These are phyloP conservation scores for Eupelmus urozonus DNA, from an alignment of 2,888 invertebrate genomes.

Conservation along the genomic window DNA sequence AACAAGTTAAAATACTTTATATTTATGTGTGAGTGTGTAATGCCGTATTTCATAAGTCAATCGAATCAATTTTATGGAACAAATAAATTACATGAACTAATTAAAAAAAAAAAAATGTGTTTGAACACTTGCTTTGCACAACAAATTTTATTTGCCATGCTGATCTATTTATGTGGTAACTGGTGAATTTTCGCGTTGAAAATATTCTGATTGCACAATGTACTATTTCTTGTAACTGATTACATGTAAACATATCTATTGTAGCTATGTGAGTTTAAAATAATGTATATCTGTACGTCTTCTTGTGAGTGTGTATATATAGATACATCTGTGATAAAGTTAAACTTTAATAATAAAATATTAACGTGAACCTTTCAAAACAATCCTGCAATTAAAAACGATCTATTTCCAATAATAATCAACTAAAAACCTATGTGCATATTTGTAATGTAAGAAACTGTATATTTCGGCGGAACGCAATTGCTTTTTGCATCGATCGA, in stretches of 20 bases:
- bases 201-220: constrained; percentile 44
- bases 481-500: constrained; percentile 53
- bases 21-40: neutral
- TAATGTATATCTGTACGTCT: constrained; percentile 5
- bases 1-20: neutral
- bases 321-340: constrained; percentile 27
- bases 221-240: constrained; percentile 18
- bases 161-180: constrained; percentile 30
- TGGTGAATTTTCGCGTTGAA: constrained; percentile 24
- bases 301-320: constrained; percentile 12
- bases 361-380: constrained; percentile 50
- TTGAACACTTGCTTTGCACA: constrained; percentile 22
- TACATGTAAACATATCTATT: constrained; percentile 14
- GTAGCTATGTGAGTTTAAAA: constrained; percentile 20
- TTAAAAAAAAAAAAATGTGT: neutral
- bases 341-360: constrained; percentile 57
- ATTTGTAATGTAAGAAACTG: neutral
- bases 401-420: constrained; percentile 40
- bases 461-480: neutral
- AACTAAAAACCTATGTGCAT: constrained; percentile 37
- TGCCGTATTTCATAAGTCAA: too few species aligned
- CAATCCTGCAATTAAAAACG: constrained; percentile 30
- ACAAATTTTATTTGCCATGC: constrained; percentile 12
- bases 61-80: neutral
- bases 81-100: neutral